A percentile compares a stretch with the other conserved stretches of the same genome.
phyloP scores from a whole-genome alignment of 2,797 vertebrate genomes.

The Anolis apletophallus region DNA sequence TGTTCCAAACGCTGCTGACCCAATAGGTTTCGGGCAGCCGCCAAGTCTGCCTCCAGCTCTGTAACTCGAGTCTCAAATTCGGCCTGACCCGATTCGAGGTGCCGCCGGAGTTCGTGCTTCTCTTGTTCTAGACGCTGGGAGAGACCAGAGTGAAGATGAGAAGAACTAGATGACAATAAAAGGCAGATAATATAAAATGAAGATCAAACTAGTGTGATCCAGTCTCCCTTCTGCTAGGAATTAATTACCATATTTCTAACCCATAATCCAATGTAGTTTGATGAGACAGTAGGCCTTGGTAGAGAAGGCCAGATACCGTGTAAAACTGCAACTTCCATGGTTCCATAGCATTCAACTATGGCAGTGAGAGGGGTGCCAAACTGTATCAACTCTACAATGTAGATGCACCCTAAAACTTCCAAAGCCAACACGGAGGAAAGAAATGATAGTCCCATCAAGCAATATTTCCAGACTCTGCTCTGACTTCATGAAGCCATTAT shows the following conservation, averaged over 20 bases:
- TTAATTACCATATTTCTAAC: background rate
- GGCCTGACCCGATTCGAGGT: constrained; percentile 58
- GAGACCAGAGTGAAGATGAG: background rate
- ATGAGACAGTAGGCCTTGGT: no score
- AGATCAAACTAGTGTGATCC: background rate
- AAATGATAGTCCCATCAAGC: no score
- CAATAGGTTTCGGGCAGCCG: constrained; percentile 60
- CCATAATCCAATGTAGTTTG: background rate
- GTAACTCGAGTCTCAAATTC: constrained; percentile 67
- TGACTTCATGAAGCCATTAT: no score
- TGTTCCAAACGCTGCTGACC: constrained; percentile 70
- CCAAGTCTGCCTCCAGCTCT: constrained; percentile 71
- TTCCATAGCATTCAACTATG: no score
- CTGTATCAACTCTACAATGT: no score
- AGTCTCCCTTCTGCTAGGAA: background rate
- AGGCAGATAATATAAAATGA: background rate
- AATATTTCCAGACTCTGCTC: no score
- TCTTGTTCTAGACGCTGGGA: constrained; percentile 71
- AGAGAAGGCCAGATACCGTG: no score
- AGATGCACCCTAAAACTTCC: no score
- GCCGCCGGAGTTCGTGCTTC: constrained; percentile 69
- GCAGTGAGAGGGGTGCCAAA: no score
- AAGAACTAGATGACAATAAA: background rate
- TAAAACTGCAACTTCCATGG: no score
- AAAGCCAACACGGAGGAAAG: no score